phyloP scores from a whole-genome alignment of 2,113 vertebrate species.

The Mormyrus lacerda region DNA sequence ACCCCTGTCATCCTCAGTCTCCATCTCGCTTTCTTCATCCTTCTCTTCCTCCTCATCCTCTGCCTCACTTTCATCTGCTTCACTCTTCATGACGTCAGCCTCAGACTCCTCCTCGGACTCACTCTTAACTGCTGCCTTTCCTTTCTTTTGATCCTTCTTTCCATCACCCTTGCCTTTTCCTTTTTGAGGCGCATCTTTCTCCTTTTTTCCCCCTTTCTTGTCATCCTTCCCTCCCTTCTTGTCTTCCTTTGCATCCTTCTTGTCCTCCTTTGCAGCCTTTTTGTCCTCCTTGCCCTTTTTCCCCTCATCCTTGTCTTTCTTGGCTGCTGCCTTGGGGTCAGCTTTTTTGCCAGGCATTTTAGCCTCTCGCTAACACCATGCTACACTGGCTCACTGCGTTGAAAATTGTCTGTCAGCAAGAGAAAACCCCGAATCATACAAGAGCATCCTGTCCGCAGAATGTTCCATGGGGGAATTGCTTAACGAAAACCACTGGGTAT shows the following conservation, averaged over 20 bases:
- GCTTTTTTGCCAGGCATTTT: conserved; percentile 73
- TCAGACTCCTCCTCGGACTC: conserved; percentile 74
- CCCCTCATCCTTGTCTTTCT: conserved; percentile 55
- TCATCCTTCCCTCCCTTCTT: conserved; percentile 50
- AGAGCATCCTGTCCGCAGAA: conserved; percentile 25
- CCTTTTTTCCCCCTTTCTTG: conserved; percentile 59
- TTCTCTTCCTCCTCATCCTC: conserved; percentile 48
- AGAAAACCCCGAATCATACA: conserved; percentile 21
- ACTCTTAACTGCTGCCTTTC: conserved; percentile 62
- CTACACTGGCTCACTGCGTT: conserved; percentile 30
- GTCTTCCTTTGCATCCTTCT: conserved; percentile 42
- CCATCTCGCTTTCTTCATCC: conserved; percentile 54
- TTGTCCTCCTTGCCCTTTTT: conserved; percentile 27
- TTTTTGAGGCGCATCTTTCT: conserved; percentile 50
- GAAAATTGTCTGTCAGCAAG: conserved; percentile 15
- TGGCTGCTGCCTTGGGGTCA: conserved; percentile 46
- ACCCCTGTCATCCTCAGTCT: conserved; percentile 46
- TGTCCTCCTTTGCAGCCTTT: conserved; percentile 24
- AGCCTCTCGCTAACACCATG: conserved; percentile 44
- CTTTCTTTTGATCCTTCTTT: conserved; percentile 62
- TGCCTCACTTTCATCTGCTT: conserved; percentile 42
- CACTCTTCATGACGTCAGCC: conserved; percentile 46
- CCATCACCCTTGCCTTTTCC: conserved; percentile 65
- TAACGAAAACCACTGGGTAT: conserved; percentile 15
- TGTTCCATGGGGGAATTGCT: conserved; percentile 5